Percentiles rank a stretch among this genome's conserved stretches.
Conservation (phyloP, 2,888 invertebrate species). For the Theretra japonica region DNA sequence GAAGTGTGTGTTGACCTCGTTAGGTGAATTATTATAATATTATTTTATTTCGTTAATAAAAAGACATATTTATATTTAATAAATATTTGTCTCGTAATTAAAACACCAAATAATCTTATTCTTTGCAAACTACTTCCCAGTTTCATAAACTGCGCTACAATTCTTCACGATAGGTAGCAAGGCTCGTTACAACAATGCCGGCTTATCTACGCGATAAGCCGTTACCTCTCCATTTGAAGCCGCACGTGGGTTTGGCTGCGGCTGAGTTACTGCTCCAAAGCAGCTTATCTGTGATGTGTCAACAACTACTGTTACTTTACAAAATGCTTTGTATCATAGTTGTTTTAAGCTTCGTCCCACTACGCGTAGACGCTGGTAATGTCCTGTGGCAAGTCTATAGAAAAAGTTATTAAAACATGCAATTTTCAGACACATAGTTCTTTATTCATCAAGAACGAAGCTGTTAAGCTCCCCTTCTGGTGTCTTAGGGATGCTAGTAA, state of each 20-base stretch:
- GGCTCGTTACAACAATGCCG: slow-evolving; percentile 5
- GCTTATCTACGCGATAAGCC: slow-evolving; percentile 23
- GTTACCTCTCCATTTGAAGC: slow-evolving; percentile 4
- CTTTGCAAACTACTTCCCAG: background rate
- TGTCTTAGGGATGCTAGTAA: too few relatives aligned
- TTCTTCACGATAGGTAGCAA: background rate
- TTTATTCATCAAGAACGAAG: too few relatives aligned
- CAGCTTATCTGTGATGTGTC: slow-evolving; percentile 17
- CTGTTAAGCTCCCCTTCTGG: too few relatives aligned
- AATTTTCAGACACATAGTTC: too few relatives aligned
- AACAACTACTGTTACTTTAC: slow-evolving; percentile 23
- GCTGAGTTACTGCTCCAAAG: slow-evolving; percentile 1
- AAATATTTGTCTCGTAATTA: background rate
- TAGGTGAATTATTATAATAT: too few relatives aligned
- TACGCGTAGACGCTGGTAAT: too few relatives aligned
- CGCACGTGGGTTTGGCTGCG: slow-evolving; percentile 16
- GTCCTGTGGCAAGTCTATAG: too few relatives aligned
- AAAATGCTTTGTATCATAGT: background rate
- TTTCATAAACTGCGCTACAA: background rate
- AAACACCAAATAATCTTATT: background rate
- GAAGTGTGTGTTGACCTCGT: too few relatives aligned
- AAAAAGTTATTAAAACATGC: too few relatives aligned
- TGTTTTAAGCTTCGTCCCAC: background rate
- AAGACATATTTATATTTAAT: too few relatives aligned
- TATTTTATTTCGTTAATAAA: too few relatives aligned